phyloP scores from a whole-genome alignment of 2,113 vertebrate species.

The Tychaedon coryphoeus region DNA sequence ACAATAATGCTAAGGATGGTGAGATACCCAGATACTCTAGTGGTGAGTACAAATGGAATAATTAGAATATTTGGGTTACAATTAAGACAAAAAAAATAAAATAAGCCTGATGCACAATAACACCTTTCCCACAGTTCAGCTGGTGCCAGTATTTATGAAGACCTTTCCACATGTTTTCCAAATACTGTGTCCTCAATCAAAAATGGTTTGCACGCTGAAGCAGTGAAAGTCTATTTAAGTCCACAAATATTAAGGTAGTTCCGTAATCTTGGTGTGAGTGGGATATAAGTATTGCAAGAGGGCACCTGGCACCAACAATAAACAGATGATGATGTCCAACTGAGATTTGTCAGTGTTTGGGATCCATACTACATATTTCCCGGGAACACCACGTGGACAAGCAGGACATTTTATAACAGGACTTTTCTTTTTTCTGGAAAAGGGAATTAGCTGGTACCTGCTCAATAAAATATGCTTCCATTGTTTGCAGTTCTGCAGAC shows the following conservation, averaged over 20 bases:
- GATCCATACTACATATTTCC: background rate
- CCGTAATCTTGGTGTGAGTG: background rate
- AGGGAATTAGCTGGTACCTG: background rate
- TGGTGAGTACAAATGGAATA: background rate
- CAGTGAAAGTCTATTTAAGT: background rate
- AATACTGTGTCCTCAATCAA: background rate
- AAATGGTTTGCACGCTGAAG: background rate
- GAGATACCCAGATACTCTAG: background rate
- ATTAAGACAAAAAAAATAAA: background rate
- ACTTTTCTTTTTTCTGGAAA: background rate
- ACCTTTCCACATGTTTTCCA: background rate
- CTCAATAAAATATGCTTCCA: background rate
- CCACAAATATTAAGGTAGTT: background rate
- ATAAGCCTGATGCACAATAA: background rate
- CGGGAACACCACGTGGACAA: rapidly evolving
- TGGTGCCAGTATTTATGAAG: background rate
- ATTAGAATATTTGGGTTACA: background rate
- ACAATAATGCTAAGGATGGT: background rate
- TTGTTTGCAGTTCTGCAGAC: background rate
- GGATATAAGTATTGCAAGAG: background rate
- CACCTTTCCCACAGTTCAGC: rapidly evolving
- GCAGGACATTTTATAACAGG: background rate
- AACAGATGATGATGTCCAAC: background rate
- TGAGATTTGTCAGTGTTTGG: background rate
- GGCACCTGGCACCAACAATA: rapidly evolving